Evolutionary conservation across 1,140 invertebrate genomes (phyloP).

Genomic region (Thereuonema tuberculata): DNA sequence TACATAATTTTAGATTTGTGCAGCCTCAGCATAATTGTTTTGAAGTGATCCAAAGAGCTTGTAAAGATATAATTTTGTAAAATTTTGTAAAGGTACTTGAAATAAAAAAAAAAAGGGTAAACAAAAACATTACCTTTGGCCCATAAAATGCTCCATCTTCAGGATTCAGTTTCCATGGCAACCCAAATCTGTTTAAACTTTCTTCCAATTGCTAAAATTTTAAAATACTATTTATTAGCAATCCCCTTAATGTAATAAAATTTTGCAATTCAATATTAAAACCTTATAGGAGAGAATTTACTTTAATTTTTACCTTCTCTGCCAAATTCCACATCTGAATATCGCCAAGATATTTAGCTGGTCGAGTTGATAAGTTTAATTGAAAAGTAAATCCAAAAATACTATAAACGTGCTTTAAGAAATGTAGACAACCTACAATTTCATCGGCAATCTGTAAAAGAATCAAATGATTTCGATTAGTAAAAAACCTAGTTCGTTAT

Average conservation of each 20-base stretch:
- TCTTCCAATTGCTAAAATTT: conserved; percentile 53
- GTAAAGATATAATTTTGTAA: too few species aligned
- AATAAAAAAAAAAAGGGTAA: too few species aligned
- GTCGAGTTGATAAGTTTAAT: conserved; percentile 80
- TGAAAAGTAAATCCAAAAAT: conserved; percentile 93
- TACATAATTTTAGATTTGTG: too few species aligned
- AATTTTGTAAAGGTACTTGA: too few species aligned
- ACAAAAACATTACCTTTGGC: conserved; percentile 75
- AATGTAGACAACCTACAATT: conserved; percentile 70
- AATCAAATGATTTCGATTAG: too few species aligned
- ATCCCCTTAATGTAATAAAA: not conserved
- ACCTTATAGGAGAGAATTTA: not conserved
- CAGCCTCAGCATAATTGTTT: too few species aligned
- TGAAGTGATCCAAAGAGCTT: too few species aligned
- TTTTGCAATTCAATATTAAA: not conserved
- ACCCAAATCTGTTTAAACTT: conserved; percentile 71
- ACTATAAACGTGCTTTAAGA: conserved; percentile 70
- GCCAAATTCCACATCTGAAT: conserved; percentile 79
- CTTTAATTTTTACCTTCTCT: conserved; percentile 47
- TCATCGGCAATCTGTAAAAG: conserved; percentile 55
- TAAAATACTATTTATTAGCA: conserved; percentile 8
- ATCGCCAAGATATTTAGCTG: conserved; percentile 90
- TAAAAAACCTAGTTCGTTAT: too few species aligned
- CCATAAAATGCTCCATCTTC: conserved; percentile 98
- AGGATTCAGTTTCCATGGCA: conserved; percentile 73